A percentile compares a stretch with the other conserved stretches of the same genome.
Conservation (phyloP, 1,140 invertebrate species). For the Pararge aegeria region DNA sequence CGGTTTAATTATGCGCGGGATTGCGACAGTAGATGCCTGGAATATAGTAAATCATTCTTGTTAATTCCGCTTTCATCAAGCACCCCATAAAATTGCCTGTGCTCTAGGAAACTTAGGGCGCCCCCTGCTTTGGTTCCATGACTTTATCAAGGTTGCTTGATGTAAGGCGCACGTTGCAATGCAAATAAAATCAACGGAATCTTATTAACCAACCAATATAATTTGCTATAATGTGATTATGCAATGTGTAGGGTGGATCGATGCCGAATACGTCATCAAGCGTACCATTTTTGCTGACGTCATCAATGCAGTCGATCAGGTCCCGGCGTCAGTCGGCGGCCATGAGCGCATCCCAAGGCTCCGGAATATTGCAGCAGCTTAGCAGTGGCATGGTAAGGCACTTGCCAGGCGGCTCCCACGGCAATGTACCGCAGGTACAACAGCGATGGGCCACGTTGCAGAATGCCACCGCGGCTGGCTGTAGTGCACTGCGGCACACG, state of each 20-base stretch:
- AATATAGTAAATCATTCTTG: too few species aligned
- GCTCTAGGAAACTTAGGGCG: too few species aligned
- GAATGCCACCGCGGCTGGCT: constrained; percentile 81
- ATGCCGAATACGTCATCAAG: constrained; percentile 94
- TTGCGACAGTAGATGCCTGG: too few species aligned
- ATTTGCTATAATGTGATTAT: constrained; percentile 3
- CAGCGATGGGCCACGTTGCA: constrained; percentile 83
- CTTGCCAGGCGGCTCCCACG: constrained; percentile 76
- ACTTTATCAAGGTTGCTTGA: too few species aligned
- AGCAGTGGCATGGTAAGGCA: constrained; percentile 84
- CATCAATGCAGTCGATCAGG: constrained; percentile 90
- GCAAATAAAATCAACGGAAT: background rate
- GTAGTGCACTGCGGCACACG: constrained; percentile 59
- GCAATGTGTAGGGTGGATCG: constrained; percentile 84
- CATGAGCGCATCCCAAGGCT: constrained; percentile 83
- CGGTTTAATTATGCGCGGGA: too few species aligned
- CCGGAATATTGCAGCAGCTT: constrained; percentile 89
- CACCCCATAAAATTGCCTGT: too few species aligned
- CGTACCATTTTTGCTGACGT: constrained; percentile 89
- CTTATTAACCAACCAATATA: background rate
- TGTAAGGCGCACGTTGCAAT: background rate
- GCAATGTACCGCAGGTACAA: constrained; percentile 81
- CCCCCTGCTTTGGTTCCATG: too few species aligned
- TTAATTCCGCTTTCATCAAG: too few species aligned
- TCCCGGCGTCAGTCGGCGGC: constrained; percentile 88